Percentiles rank a stretch among this genome's conserved stretches.
Conservation (phyloP, 2,888 invertebrate species). For the Charanyca ferruginea region DNA sequence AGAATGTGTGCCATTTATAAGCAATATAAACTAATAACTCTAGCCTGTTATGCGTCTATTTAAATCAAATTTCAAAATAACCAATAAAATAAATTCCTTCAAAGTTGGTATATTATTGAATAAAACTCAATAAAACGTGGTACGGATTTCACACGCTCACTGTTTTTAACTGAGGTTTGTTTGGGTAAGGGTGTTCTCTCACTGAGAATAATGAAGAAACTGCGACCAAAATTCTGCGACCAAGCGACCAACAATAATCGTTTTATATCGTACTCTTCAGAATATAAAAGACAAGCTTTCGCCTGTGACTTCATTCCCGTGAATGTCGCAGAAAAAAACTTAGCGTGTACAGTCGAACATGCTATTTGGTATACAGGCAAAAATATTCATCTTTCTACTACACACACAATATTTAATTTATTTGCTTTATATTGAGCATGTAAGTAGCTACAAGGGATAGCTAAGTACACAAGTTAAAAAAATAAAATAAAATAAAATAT, state of each 20-base stretch:
- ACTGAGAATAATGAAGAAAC: not conserved
- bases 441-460: no score
- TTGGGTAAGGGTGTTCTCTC: constrained; percentile 38
- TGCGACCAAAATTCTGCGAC: not conserved
- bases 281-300: no score
- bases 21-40: constrained; percentile 36
- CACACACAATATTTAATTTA: no score
- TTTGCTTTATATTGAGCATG: no score
- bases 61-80: constrained; percentile 53
- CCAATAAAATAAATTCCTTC: constrained; percentile 55
- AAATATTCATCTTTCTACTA: no score
- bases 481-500: no score
- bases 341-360: no score
- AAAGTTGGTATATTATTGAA: constrained; percentile 45
- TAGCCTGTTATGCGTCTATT: constrained; percentile 38
- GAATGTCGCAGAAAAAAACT: no score
- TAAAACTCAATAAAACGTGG: constrained; percentile 45
- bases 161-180: constrained; percentile 39
- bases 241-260: not conserved
- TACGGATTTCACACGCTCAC: constrained; percentile 58
- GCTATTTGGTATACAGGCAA: no score
- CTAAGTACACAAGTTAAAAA: no score
- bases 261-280: no score
- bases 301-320: no score
- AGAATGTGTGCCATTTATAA: constrained; percentile 28